A percentile compares a stretch with the other conserved stretches of the same genome.
phyloP scores from a whole-genome alignment of 2,113 vertebrate genomes.

The Mystacornis crossleyi region DNA sequence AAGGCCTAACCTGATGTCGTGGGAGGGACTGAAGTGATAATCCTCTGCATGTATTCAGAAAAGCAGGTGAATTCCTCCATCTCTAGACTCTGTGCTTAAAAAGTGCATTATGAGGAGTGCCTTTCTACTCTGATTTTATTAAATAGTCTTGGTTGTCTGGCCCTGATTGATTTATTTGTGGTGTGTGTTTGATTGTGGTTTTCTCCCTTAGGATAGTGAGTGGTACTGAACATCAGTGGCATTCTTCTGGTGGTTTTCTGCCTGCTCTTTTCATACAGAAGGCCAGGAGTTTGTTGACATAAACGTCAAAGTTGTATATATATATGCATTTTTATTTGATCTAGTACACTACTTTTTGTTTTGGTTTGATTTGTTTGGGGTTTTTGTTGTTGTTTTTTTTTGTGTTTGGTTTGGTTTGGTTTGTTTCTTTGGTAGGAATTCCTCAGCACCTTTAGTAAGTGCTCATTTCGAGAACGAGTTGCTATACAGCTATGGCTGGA shows the following conservation, averaged over 20 bases:
- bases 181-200: neutral
- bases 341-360: accelerated
- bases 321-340: neutral
- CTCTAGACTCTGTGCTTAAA: neutral
- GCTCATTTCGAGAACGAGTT: neutral
- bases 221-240: neutral
- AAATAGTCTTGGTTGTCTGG: neutral
- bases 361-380: too few relatives aligned
- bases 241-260: neutral
- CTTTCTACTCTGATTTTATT: neutral
- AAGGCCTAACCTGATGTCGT: neutral
- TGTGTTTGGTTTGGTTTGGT: neutral
- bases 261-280: neutral
- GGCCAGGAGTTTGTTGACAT: neutral
- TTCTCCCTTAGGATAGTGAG: neutral
- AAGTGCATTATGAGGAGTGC: neutral
- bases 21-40: neutral
- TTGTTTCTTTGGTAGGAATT: neutral
- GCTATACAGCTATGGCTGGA: neutral
- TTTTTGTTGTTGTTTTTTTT: too few relatives aligned
- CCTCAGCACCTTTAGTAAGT: neutral
- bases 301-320: neutral
- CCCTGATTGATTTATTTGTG: neutral
- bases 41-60: neutral
- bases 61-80: neutral